Evolutionary conservation across 1,140 invertebrate genomes (phyloP), one percentile per base, ranked within the genome.

Genomic region (Sinella curviseta): DNA sequence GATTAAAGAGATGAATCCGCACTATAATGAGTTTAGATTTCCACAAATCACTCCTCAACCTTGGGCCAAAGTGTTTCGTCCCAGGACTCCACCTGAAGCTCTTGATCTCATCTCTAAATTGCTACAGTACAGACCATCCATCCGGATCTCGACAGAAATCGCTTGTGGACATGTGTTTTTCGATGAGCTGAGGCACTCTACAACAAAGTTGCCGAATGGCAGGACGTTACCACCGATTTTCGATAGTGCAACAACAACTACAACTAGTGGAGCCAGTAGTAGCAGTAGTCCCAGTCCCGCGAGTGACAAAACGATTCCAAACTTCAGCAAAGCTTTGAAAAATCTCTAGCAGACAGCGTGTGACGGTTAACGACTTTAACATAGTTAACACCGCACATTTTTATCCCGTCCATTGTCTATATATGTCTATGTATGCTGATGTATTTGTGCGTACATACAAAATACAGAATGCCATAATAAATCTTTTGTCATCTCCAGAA

Each of bases 11-110:
- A 92, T 92, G 91, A 92, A 92, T 85, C 90, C 90, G 24, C 91
- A 91, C 84, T 92, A 92, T 85, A 90, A 90, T 39, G 91, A 92
- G 84, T 92, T 92, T 85, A 91, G 90, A 84, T 92, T 92, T 84
- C 91, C 91, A 60, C 90, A 91, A 84, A 92, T 92, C 82, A 91
- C 90, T 85, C 88, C 91, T 74, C 91, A 92, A 70, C 65, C 65
- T 70, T 70, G 65, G 65, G 31, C 26, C 65, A 70, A 70, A 33
- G 31, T 33, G 12, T 92, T 92, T 85, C 86, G 90, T 77, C 87
- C 89, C 26, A 86, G 90, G 57, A 92, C 91, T 14, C 89, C 90
- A 28, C 85, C 87, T n/a, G 91, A 92, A 81, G 91, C 91, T n/a
- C 90, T 91, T 80, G 90, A 92, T 82, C 85, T 92, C 31, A 90